Evolutionary conservation across 2,113 vertebrate genomes (phyloP), one percentile per base, ranked within the genome.

Genomic region (Thamnaconus septentrionalis): DNA sequence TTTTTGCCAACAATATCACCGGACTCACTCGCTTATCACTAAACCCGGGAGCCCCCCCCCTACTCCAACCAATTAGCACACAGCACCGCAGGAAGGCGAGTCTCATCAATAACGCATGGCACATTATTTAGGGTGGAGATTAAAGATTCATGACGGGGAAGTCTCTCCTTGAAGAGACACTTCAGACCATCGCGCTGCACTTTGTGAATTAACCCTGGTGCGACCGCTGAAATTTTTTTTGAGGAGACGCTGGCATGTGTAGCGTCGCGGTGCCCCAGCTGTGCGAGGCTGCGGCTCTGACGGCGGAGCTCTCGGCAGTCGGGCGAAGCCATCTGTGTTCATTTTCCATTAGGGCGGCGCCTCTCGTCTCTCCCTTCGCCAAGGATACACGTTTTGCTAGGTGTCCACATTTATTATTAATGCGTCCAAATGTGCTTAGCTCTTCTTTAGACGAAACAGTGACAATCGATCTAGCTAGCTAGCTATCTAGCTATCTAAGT

Each of bases 81-180:
- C 49, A 3, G 65, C 80, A 46, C 52, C 76, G 62, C 78, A 59
- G 76, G 81, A 73, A 81, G 76, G 75, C 12, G 69, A 80, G 53
- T 54, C 76, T 78, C 73, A 87, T 90, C 57, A 87, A 85, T 85
- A 84, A 89, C 78, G 46, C 79, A 85, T 70, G 48, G 47, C 43
- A 78, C 61, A 81, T 85, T 87, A 79, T 89, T 82, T 86, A 78
- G 56, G 68, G 74, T 60, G 56, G 62, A 71, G 71, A 83, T 90
- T 1, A 88, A 90, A 84, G 44, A 87, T 83, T 76, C 46, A 84
- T 83, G 76, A 61, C 46, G 8, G 9, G 62, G 64, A 64, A 59
- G 18, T 31, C 18, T 31, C 18, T 68, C 69, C 18, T 53, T 57
- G 53, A 73, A 83, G 80, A 73, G 60, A 71, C 65, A 62, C 63